Conservation (phyloP, 2,888 invertebrate species). For the Andrena trimmerana region DNA sequence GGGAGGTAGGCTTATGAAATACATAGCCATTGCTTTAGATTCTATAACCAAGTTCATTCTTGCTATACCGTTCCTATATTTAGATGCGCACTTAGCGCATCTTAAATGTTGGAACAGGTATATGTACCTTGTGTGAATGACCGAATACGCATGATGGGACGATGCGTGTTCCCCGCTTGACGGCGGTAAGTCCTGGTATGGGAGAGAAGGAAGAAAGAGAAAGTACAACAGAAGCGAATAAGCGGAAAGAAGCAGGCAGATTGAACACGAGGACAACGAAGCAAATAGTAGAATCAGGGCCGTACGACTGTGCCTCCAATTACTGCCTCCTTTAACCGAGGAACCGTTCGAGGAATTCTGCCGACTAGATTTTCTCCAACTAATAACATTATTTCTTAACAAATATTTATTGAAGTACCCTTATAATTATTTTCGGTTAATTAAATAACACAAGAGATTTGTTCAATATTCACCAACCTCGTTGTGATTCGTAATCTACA, state of each 20-base stretch:
- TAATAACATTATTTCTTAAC: not conserved
- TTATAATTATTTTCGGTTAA: not conserved
- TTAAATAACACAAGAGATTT: too few species aligned
- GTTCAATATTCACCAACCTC: too few species aligned
- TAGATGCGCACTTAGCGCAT: conserved; percentile 75
- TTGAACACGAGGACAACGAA: conserved; percentile 71
- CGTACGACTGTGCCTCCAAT: conserved; percentile 44
- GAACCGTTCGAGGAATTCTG: not conserved
- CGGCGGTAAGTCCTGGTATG: conserved; percentile 57
- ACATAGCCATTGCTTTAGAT: conserved; percentile 41
- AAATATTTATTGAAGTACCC: not conserved
- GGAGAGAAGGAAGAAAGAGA: conserved; percentile 66
- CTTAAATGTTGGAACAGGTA: conserved; percentile 75
- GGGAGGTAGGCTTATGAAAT: conserved; percentile 8
- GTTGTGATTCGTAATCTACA: too few species aligned
- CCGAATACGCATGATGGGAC: conserved; percentile 74
- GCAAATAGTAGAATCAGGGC: conserved; percentile 69
- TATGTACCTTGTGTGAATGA: conserved; percentile 79
- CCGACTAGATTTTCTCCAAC: not conserved
- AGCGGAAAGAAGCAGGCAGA: conserved; percentile 60
- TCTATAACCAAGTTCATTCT: conserved; percentile 42
- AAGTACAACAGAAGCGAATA: conserved; percentile 47
- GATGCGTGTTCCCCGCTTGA: conserved; percentile 68
- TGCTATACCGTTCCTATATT: conserved; percentile 70
- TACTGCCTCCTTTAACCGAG: not conserved